A percentile compares a stretch with the other conserved stretches of the same genome.
Evolutionary conservation across 2,888 invertebrate species (phyloP).

Genomic region (Oligia fasciuncula): DNA sequence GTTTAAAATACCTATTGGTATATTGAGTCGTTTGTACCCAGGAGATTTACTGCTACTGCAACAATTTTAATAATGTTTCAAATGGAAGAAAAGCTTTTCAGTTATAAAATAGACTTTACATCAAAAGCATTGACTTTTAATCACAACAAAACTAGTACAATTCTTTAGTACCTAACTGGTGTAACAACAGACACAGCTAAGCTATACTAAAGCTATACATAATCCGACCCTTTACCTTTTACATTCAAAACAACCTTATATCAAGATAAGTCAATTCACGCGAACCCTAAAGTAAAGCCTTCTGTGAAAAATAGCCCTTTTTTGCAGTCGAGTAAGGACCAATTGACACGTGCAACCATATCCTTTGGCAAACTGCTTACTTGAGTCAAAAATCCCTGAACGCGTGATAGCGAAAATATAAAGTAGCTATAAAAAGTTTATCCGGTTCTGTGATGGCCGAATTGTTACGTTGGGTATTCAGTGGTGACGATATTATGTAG

Average conservation of each 20-base stretch:
- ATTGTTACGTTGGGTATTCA: slow-evolving; percentile 24
- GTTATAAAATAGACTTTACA: background rate
- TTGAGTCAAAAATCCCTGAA: slow-evolving; percentile 37
- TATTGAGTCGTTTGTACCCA: too few relatives aligned
- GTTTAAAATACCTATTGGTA: too few relatives aligned
- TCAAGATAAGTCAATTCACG: slow-evolving; percentile 26
- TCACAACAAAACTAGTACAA: background rate
- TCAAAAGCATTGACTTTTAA: background rate
- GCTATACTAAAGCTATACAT: background rate
- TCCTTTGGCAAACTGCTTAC: slow-evolving; percentile 50
- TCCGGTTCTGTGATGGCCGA: slow-evolving; percentile 3
- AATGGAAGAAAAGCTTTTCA: background rate
- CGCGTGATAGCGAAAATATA: slow-evolving; percentile 33
- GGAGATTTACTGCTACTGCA: too few relatives aligned
- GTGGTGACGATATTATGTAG: slow-evolving; percentile 9
- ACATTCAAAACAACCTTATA: slow-evolving; percentile 2
- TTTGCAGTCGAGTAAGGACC: slow-evolving; percentile 30
- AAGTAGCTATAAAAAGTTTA: slow-evolving; percentile 45
- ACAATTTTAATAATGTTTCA: too few relatives aligned
- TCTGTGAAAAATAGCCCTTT: slow-evolving; percentile 16
- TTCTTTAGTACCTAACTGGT: background rate
- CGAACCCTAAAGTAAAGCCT: slow-evolving; percentile 25
- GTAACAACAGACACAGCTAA: background rate
- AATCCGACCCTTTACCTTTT: background rate
- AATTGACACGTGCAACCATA: slow-evolving; percentile 38